These are phyloP conservation scores for Tholera decimalis DNA, from an alignment of 2,888 invertebrate genomes.

Conservation along the genomic window DNA sequence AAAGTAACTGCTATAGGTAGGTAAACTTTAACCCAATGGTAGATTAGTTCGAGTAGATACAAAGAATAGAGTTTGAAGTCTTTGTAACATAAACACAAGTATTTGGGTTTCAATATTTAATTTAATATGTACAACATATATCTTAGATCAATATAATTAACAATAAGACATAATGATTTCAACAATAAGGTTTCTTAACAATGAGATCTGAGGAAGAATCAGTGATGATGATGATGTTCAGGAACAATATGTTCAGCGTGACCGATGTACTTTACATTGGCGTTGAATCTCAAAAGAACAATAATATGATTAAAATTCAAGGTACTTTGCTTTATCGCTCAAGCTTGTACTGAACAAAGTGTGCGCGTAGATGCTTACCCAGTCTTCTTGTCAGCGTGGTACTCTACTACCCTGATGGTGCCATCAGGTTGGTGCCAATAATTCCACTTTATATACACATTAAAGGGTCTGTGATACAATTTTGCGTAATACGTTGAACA, in stretches of 20 bases:
- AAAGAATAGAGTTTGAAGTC: too few species aligned
- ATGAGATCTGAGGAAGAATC: constrained; percentile 6
- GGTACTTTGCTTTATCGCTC: neutral
- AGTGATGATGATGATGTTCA: constrained; percentile 60
- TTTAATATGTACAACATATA: constrained; percentile 39
- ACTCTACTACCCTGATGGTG: constrained; percentile 86
- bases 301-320: neutral
- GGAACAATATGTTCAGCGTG: constrained; percentile 66
- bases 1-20: too few species aligned
- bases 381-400: constrained; percentile 76
- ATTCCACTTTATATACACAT: constrained; percentile 48
- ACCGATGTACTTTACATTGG: constrained; percentile 66
- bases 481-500: constrained; percentile 20
- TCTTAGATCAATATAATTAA: constrained; percentile 18
- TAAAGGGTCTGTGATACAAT: constrained; percentile 22
- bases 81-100: neutral
- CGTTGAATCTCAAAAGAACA: constrained; percentile 70
- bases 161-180: constrained; percentile 19
- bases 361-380: constrained; percentile 32
- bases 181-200: constrained; percentile 34
- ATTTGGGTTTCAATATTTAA: neutral
- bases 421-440: constrained; percentile 86
- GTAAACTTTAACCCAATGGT: too few species aligned
- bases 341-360: neutral
- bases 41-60: too few species aligned